Evolutionary conservation across 2,888 invertebrate genomes (phyloP).

Genomic region (Trimorus sp.): DNA sequence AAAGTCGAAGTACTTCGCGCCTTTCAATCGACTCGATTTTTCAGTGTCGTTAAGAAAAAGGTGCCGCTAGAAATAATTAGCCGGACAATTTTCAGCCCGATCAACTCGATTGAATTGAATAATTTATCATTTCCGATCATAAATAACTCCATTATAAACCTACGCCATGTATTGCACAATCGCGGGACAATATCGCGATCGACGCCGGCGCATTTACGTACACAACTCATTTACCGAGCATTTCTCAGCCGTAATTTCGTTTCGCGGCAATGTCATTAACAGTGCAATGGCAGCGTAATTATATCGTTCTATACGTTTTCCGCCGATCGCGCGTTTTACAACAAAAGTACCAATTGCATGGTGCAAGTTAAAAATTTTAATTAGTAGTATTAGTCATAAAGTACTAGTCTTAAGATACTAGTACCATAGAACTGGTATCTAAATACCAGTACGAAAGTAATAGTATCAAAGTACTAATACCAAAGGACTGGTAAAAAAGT

Average conservation of each 20-base stretch:
- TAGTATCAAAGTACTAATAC: too few relatives aligned
- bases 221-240: conserved; percentile 47
- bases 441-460: too few relatives aligned
- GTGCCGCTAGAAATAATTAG: background rate
- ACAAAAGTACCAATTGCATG: background rate
- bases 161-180: conserved; percentile 31
- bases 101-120: conserved; percentile 19
- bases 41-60: too few relatives aligned
- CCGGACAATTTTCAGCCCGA: conserved; percentile 25
- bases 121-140: conserved; percentile 52
- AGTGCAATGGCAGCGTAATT: conserved; percentile 33
- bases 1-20: too few relatives aligned
- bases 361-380: background rate
- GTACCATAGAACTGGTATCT: too few relatives aligned
- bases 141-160: conserved; percentile 47
- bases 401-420: too few relatives aligned
- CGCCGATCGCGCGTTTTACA: background rate
- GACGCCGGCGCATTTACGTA: conserved; percentile 39
- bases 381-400: background rate
- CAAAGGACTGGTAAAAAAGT: too few relatives aligned
- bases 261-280: conserved; percentile 49
- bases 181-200: conserved; percentile 48
- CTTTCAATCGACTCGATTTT: too few relatives aligned
- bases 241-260: conserved; percentile 39
- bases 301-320: background rate